These are phyloP conservation scores for Pogoniulus pusillus DNA, from an alignment of 2,797 vertebrate species.

Conservation along the genomic window DNA sequence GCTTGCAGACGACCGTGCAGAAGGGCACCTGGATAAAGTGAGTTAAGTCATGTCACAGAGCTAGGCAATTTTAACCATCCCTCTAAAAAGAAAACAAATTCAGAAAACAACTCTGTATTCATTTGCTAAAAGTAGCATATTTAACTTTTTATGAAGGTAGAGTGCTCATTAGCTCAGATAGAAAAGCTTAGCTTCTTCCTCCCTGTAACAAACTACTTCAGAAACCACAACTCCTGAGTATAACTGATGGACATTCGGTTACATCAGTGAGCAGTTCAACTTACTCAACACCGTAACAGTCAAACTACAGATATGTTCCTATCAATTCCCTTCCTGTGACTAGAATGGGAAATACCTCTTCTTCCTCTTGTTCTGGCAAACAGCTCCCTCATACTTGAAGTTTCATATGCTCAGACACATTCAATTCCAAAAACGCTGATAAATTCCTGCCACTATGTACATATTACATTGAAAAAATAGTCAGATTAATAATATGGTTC, in stretches of 20 bases:
- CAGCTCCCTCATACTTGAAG: not conserved
- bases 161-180: not conserved
- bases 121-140: not conserved
- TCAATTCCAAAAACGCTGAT: not conserved
- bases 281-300: not conserved
- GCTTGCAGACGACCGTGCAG: not conserved
- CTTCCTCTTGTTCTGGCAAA: not conserved
- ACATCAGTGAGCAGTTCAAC: not conserved
- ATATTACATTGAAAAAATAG: not conserved
- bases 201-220: not conserved
- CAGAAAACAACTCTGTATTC: not conserved
- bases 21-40: not conserved
- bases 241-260: not conserved
- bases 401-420: not conserved
- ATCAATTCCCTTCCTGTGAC: not conserved
- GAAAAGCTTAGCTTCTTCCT: not conserved
- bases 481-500: not conserved
- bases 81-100: not conserved
- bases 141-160: not conserved
- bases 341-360: not conserved
- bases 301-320: not conserved
- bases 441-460: not conserved
- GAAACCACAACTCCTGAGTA: not conserved
- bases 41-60: not conserved
- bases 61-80: not conserved